Evolutionary conservation across 2,888 invertebrate genomes (phyloP).

Genomic region (Nephrotoma flavescens): DNA sequence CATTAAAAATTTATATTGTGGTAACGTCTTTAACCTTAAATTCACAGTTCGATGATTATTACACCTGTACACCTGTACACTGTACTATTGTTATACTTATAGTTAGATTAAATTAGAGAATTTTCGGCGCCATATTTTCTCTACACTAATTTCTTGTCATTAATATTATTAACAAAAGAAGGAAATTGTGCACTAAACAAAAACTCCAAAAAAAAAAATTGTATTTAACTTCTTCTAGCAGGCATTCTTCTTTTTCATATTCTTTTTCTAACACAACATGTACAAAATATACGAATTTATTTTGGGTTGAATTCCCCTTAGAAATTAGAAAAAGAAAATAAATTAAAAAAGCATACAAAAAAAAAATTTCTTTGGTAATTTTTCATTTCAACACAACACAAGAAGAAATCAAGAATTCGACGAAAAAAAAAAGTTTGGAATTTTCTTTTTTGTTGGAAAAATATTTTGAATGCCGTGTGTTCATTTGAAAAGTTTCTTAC

Average conservation of each 20-base stretch:
- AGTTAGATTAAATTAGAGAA: background rate
- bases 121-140: background rate
- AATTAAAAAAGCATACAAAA: background rate
- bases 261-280: background rate
- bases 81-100: background rate
- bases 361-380: background rate
- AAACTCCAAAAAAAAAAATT: background rate
- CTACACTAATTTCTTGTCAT: background rate
- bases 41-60: background rate
- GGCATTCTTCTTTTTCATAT: background rate
- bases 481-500: too few species aligned
- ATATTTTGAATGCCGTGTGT: background rate
- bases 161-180: background rate
- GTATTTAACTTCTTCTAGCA: background rate
- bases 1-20: background rate
- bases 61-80: background rate
- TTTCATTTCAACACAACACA: background rate
- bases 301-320: background rate
- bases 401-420: background rate
- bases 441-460: background rate
- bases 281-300: background rate
- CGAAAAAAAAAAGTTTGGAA: background rate
- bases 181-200: background rate
- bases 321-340: background rate
- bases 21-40: background rate